These are phyloP conservation scores for Torymus auratus DNA, from an alignment of 2,888 invertebrate genomes.

Conservation along the genomic window DNA sequence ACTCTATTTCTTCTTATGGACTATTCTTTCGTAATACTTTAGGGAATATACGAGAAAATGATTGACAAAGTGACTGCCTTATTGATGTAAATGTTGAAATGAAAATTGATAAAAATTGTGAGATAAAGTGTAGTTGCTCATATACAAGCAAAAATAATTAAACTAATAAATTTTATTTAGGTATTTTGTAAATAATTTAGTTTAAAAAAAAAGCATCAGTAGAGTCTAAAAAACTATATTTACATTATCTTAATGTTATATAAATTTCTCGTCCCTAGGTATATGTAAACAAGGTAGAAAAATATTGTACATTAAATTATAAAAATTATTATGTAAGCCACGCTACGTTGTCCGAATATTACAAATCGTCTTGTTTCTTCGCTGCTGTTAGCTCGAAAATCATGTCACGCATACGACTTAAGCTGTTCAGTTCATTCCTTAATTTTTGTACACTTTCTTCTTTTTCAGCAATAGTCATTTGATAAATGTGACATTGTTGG, in stretches of 20 bases:
- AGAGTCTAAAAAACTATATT: conserved; percentile 38
- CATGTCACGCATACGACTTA: conserved; percentile 73
- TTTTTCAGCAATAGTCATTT: conserved; percentile 67
- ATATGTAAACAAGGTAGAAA: conserved; percentile 38
- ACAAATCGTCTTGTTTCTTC: conserved; percentile 67
- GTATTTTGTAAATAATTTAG: conserved; percentile 17
- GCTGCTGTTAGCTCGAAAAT: conserved; percentile 72
- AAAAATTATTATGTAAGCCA: conserved; percentile 22
- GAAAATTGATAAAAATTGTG: conserved; percentile 4
- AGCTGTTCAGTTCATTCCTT: conserved; percentile 65
- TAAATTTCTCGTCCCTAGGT: conserved; percentile 30
- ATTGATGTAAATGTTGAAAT: conserved; percentile 11
- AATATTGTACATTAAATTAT: conserved; percentile 11
- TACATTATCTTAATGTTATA: conserved; percentile 45
- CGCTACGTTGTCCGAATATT: conserved; percentile 50
- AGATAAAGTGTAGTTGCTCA: not conserved
- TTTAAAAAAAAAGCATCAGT: not conserved
- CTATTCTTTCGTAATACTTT: not conserved
- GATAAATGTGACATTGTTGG: conserved; percentile 65
- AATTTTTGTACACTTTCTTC: conserved; percentile 66
- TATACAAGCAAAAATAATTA: conserved; percentile 11
- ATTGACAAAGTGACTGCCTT: conserved; percentile 30
- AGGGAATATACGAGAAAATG: no score
- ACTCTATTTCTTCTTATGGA: conserved; percentile 12
- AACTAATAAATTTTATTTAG: not conserved